Evolutionary conservation across 2,888 invertebrate species (phyloP), one percentile per base, ranked within the genome.

Genomic region (Agrotis exclamationis): DNA sequence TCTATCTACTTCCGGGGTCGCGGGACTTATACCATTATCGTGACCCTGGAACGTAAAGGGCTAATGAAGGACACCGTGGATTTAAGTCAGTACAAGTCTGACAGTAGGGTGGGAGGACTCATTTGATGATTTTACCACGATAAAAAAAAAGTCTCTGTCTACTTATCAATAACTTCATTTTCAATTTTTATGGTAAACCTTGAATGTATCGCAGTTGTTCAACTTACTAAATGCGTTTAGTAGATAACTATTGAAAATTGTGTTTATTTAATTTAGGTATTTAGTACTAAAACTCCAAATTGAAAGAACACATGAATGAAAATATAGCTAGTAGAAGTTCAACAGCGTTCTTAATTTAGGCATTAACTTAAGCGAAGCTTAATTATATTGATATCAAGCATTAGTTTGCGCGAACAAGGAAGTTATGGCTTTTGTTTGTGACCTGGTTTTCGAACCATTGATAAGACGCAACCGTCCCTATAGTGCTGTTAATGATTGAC

Each of bases 401-500:
- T 28, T 5, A 5, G 16, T 24, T 2, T 9, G 5, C 33, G 11
- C 2, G n/a, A 56, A 56, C 56, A 33, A 14, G 33, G 13, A n/a
- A 33, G 33, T 33, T 3, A 33, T 2, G 39, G 33, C 33, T 67
- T 67, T 76, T 80, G 71, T 79, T 59, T 39, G 53, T 54, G 58
- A 44, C 44, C 58, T 68, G 57, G 22, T 64, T 82, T 75, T 68
- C 62, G 56, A 77, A 58, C 58, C 50, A 69, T 75, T 70, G 50
- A 62, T 56, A 59, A 58, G 47, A 47, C 39, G 53, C 22, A 54
- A 47, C 50, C 20, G 47, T 44, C 45, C 13, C 66, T 74, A 70
- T 45, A 64, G 63, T 69, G 44, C 44, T 22, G 24, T 48, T 70
- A 28, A 64, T 50, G 70, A 83, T 64, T 84, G 85, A 74, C 85